Percentiles rank a stretch among this genome's conserved stretches.
phyloP scores from a whole-genome alignment of 2,888 invertebrate species.

The Sminthurinus aureus region DNA sequence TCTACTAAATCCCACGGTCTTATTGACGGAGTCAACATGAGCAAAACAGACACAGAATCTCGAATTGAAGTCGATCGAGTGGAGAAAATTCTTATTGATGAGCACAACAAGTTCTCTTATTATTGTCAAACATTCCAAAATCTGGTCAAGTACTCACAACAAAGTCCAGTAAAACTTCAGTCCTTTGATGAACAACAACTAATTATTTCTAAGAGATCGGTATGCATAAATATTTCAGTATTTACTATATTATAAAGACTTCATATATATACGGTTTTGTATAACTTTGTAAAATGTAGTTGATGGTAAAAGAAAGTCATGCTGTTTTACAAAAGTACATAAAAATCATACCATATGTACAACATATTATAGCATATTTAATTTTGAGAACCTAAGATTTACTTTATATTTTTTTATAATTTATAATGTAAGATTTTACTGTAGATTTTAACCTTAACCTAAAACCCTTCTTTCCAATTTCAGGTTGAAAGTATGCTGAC shows the following conservation, averaged over 20 bases:
- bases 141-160: constrained; percentile 24
- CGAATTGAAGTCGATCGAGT: constrained; percentile 34
- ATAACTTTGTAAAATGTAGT: no score
- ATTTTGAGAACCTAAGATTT: neutral
- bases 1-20: constrained; percentile 41
- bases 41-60: constrained; percentile 32
- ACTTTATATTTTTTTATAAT: no score
- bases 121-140: constrained; percentile 40
- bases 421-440: no score
- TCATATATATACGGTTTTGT: no score
- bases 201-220: constrained; percentile 41
- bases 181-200: constrained; percentile 55
- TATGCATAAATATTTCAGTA: constrained; percentile 7
- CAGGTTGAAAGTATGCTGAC: constrained; percentile 43
- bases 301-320: no score
- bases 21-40: constrained; percentile 42
- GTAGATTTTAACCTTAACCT: neutral
- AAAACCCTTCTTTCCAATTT: no score
- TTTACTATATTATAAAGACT: neutral
- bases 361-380: neutral
- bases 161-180: constrained; percentile 51
- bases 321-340: neutral
- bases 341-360: neutral
- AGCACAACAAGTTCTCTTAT: constrained; percentile 26
- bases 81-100: constrained; percentile 29